Evolutionary conservation across 1,140 invertebrate species (phyloP).

Genomic region (Oncopeltus fasciatus): DNA sequence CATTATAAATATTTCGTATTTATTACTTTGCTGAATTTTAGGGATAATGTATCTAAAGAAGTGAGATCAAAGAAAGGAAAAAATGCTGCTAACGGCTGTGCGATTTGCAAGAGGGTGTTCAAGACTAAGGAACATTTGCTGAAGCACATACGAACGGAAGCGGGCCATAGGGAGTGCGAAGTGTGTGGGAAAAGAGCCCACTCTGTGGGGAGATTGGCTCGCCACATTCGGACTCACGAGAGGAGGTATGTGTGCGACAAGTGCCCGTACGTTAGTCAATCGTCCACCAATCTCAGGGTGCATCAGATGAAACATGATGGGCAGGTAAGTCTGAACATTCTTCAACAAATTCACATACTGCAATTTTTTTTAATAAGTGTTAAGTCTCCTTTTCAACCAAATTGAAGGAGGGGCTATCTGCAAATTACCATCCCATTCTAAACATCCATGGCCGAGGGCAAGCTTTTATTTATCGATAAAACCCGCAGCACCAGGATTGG

Average conservation of each 20-base stretch:
- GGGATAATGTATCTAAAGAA: neutral
- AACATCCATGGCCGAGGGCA: too few species aligned
- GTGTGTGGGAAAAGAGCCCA: neutral
- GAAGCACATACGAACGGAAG: neutral
- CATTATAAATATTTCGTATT: too few species aligned
- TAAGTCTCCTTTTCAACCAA: slow-evolving; percentile 1
- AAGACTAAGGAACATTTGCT: neutral
- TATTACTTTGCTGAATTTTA: too few species aligned
- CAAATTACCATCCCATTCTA: too few species aligned
- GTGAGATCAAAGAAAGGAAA: neutral
- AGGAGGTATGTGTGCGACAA: slow-evolving; percentile 6
- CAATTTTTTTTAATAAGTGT: too few species aligned
- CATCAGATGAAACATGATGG: slow-evolving; percentile 18
- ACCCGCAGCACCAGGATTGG: too few species aligned
- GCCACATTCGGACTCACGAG: neutral
- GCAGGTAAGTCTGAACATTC: too few species aligned
- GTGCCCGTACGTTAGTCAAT: slow-evolving; percentile 11
- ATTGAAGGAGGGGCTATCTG: slow-evolving; percentile 6
- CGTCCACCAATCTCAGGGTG: slow-evolving; percentile 13
- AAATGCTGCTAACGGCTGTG: neutral
- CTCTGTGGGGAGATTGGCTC: neutral
- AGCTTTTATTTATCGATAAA: too few species aligned
- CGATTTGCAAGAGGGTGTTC: neutral
- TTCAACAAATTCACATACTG: slow-evolving; percentile 11
- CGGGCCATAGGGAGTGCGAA: neutral